Evolutionary conservation across 2,797 vertebrate species (phyloP).

Genomic region (Emys orbicularis): DNA sequence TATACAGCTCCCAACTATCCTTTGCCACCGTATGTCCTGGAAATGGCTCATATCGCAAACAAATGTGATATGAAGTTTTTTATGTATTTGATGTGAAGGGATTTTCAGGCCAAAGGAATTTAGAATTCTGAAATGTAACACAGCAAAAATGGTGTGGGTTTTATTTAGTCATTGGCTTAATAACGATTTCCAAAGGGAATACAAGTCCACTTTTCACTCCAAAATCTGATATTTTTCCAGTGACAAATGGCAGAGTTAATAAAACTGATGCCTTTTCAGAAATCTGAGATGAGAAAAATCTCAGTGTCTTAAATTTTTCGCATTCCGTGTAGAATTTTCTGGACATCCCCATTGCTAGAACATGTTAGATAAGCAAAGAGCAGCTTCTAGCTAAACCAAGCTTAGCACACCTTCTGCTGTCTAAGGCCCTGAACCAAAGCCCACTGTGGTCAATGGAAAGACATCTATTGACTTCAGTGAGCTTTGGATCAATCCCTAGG

Average conservation of each 20-base stretch:
- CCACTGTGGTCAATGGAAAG: background rate
- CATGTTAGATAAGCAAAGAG: background rate
- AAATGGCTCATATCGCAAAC: background rate
- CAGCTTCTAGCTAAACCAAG: background rate
- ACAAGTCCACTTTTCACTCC: background rate
- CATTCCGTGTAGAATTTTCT: background rate
- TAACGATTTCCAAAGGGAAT: background rate
- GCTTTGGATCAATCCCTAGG: background rate
- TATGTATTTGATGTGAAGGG: background rate
- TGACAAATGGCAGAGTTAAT: background rate
- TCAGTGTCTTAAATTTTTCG: background rate
- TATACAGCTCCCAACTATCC: slow-evolving; percentile 5
- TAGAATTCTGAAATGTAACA: background rate
- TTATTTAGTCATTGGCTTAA: background rate
- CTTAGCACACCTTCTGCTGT: background rate
- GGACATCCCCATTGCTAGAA: background rate
- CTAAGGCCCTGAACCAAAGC: background rate
- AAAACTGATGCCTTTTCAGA: background rate
- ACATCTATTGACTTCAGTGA: background rate
- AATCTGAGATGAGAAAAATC: background rate
- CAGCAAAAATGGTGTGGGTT: background rate
- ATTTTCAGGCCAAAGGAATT: background rate
- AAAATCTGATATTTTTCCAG: background rate
- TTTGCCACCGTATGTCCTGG: slow-evolving; percentile 2
- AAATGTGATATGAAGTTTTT: background rate